Evolutionary conservation across 2,888 invertebrate species (phyloP), one percentile per base, ranked within the genome.

Genomic region (Zaprionus bogoriensis): DNA sequence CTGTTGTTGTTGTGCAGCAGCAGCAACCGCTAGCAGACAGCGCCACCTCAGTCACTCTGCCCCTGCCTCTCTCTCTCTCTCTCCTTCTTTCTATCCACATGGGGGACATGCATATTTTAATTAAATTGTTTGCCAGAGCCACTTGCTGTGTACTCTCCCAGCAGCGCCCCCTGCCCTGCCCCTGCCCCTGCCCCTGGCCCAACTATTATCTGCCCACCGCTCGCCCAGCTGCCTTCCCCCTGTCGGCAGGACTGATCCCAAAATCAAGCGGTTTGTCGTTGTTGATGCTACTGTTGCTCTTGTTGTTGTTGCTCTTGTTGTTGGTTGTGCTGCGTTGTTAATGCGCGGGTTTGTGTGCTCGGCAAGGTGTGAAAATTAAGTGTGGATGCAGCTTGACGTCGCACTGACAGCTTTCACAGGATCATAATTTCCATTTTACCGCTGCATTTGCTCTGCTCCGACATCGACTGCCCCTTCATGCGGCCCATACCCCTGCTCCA

Each of bases 81-180:
- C n/a, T n/a, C n/a, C n/a, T n/a, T n/a, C n/a, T n/a, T n/a, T n/a
- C n/a, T 59, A 59, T 63, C 50, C 71, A 74, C 63, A 50, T 55
- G 71, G 71, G 71, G 69, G 38, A 68, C 71, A 72, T 72, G 74
- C 79, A 79, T 85, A 79, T 85, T 79, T 79, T 82, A 79, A 79
- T 79, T 79, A 79, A 79, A 79, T 82, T 79, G 79, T 82, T 82
- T 71, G 75, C 68, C 66, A 50, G 50, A 55, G 55, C 47, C 53
- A 39, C 61, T 61, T 50, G 52, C 63, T 44, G 45, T 20, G 25
- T 12, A 30, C 30, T 9, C 12, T 5, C 27, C 17, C n/a, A n/a
- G n/a, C n/a, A n/a, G n/a, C 1, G 3, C 17, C 17, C 36, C n/a
- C 17, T 36, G 14, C 4, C 4, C 3, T 10, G 2, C 6, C 20